Percentiles rank a stretch among this genome's conserved stretches.
Conservation (phyloP, 2,888 invertebrate genomes). For the Aleiodes leptofemur region DNA sequence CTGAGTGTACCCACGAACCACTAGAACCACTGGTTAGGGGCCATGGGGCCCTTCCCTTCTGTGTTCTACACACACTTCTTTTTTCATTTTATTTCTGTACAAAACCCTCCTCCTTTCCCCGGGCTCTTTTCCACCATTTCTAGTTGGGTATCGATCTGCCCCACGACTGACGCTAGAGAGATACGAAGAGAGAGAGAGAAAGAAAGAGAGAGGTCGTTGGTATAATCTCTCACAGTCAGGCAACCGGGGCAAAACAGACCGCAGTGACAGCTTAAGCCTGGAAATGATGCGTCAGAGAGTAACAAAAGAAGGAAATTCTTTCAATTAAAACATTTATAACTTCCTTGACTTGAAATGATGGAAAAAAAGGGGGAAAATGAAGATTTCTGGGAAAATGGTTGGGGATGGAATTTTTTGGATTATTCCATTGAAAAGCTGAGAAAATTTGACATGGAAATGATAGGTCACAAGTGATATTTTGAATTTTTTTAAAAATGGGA, state of each 20-base stretch:
- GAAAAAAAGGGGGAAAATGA: no score
- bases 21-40: slow-evolving; percentile 22
- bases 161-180: slow-evolving; percentile 31
- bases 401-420: neutral
- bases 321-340: no score
- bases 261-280: no score
- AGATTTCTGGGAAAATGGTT: no score
- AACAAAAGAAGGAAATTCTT: no score
- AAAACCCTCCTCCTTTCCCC: neutral
- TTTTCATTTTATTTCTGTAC: neutral
- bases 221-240: slow-evolving; percentile 28
- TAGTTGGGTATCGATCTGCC: slow-evolving; percentile 35
- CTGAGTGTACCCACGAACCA: slow-evolving; percentile 26
- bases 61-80: neutral
- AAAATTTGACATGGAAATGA: neutral
- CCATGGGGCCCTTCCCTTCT: slow-evolving; percentile 16
- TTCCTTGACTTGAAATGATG: no score
- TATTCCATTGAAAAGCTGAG: no score
- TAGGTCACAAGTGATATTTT: neutral
- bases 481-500: no score
- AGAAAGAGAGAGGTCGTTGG: neutral
- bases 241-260: no score
- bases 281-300: no score
- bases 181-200: slow-evolving; percentile 18
- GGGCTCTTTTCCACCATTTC: slow-evolving; percentile 17